Percentiles rank a stretch among this genome's conserved stretches.
Evolutionary conservation across 2,113 vertebrate species (phyloP).

Genomic region (Eulemur macaco): DNA sequence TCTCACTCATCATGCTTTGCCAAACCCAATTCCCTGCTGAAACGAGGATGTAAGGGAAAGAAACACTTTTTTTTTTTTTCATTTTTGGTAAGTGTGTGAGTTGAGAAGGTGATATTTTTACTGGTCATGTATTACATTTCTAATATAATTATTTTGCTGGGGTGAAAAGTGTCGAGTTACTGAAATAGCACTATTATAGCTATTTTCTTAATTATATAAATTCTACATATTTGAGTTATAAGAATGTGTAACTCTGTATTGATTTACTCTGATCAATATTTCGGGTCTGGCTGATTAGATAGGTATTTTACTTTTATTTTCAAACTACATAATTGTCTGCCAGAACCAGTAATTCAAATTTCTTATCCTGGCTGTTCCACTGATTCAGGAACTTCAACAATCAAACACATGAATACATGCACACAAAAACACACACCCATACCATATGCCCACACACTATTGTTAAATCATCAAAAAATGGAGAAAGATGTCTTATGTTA

Average conservation of each 20-base stretch:
- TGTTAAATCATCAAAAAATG: neutral
- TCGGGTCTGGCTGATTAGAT: neutral
- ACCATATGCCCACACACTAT: neutral
- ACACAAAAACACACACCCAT: neutral
- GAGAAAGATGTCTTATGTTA: neutral
- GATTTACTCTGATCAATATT: neutral
- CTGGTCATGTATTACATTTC: neutral
- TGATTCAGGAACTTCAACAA: neutral
- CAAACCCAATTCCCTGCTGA: neutral
- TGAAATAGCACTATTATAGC: neutral
- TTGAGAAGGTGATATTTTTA: neutral
- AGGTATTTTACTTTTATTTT: slow-evolving; percentile 8
- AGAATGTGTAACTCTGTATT: neutral
- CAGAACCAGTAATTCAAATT: neutral
- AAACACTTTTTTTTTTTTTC: neutral
- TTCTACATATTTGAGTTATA: neutral
- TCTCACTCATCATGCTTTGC: neutral
- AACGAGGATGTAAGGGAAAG: neutral
- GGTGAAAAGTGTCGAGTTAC: neutral
- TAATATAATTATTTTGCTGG: neutral
- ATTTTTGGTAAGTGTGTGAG: neutral
- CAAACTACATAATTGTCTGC: neutral
- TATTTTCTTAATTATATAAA: neutral
- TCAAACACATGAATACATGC: neutral
- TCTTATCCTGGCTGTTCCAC: neutral